Conservation (phyloP, 2,113 vertebrate genomes). For the Ornithorhynchus anatinus region DNA sequence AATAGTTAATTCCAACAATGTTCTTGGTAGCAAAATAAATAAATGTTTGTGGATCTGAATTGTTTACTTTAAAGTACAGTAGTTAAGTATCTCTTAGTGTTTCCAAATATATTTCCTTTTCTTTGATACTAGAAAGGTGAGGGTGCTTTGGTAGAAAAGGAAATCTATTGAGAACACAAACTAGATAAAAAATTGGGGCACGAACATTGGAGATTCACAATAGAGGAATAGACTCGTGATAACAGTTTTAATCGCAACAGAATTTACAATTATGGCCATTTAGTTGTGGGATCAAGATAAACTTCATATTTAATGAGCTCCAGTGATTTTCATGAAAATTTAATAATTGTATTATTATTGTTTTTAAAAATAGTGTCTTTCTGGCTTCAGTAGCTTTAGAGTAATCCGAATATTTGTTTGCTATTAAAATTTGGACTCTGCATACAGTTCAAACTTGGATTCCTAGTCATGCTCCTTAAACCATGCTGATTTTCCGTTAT, state of each 20-base stretch:
- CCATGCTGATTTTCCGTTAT: conserved; percentile 56
- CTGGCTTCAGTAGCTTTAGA: conserved; percentile 43
- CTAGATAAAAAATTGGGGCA: neutral
- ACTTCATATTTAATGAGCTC: neutral
- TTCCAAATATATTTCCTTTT: conserved; percentile 12
- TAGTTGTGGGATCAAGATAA: neutral
- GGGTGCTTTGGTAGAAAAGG: neutral
- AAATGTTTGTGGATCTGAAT: neutral
- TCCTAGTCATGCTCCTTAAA: conserved; percentile 62
- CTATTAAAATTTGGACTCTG: conserved; percentile 56
- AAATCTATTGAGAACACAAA: neutral
- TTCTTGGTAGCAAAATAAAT: neutral
- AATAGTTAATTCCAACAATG: neutral
- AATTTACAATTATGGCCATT: no score
- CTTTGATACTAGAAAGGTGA: neutral
- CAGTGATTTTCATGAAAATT: neutral
- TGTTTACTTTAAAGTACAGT: conserved; percentile 5
- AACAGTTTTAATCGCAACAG: no score
- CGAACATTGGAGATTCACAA: no score
- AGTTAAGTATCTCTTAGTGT: neutral
- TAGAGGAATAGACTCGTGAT: no score
- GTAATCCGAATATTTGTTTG: conserved; percentile 49
- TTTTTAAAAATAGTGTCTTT: conserved; percentile 44
- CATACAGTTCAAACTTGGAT: conserved; percentile 56
- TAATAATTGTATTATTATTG: conserved; percentile 32